Base-by-base conservation (phyloP, 1,140 invertebrate species). In the Saccostrea echinata region DNA sequence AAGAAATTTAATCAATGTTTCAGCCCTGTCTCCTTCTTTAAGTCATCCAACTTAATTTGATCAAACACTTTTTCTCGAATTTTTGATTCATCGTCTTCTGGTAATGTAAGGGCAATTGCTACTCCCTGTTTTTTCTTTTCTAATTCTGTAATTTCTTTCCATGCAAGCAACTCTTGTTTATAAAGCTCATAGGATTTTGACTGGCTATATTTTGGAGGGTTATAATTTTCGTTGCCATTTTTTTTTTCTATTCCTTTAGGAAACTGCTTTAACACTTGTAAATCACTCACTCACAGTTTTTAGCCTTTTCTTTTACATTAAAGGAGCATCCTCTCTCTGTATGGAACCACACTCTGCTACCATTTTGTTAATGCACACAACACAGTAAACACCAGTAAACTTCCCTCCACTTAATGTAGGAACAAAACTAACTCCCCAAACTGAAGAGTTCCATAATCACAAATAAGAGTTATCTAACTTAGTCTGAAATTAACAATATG, bases 41-140 rank as follows among this genome's bases (percentile, higher is more conserved):
- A 76, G n/a, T 89, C 85, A 55, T 90, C 90, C 2, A 89, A 30
- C 21, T 43, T 87, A 6, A 90, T 33, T 82, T 89, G 86, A 30
- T 90, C 86, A 88, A 90, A 90, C 6, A 89, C 90, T 64, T 86
- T 86, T 86, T 90, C 85, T 33, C 90, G n/a, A 21, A 89, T 90
- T 68, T 68, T 87, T 2, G 8, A 80, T 84, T 89, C 82, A 81
- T 89, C 81, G 64, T 90, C 57, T 80, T 90, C 90, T 68, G 88
- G 88, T 9, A 89, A 55, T 24, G 84, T 81, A 9, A 90, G 57
- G 18, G 88, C 90, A 55, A 89, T 85, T 57, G 82, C 90, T 24
- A 90, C 76, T 27, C 88, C 86, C 86, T 61, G 55, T 80, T 90
- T 89, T 21, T 84, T 61, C 52, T 89, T 90, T 33, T 84, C 84